These are phyloP conservation scores for Heloderma charlesbogerti DNA, from an alignment of 2,113 vertebrate species.

Conservation along the genomic window DNA sequence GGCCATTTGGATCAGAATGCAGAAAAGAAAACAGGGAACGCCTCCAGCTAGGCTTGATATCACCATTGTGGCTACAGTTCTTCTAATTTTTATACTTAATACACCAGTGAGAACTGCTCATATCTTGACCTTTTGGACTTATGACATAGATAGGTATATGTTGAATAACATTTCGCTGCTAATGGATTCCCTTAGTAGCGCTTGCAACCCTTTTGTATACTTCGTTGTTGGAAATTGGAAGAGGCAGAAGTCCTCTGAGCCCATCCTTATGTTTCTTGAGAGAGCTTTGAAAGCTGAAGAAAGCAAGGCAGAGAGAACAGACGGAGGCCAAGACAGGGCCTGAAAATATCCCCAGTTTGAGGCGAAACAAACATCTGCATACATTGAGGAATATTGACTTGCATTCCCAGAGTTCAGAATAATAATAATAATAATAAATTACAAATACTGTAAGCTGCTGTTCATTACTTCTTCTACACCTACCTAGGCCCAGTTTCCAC, in stretches of 20 bases:
- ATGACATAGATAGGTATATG: neutral
- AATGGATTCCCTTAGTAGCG: neutral
- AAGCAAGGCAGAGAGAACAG: neutral
- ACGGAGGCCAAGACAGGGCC: neutral
- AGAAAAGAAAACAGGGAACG: neutral
- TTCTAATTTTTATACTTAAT: constrained; percentile 14
- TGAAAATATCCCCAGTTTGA: neutral
- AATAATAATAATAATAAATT: neutral
- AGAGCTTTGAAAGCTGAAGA: neutral
- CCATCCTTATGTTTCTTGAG: neutral
- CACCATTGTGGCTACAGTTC: rapidly evolving
- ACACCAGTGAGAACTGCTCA: constrained; percentile 3
- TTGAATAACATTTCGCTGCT: constrained; percentile 1
- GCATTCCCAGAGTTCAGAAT: neutral
- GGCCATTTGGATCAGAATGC: constrained; percentile 25
- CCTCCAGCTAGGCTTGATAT: neutral
- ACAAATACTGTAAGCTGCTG: neutral
- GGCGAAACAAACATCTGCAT: neutral
- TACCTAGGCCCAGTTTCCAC: neutral
- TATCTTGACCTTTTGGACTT: rapidly evolving
- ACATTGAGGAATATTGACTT: neutral
- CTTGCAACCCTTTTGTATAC: neutral
- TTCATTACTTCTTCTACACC: neutral
- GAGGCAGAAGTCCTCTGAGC: neutral
- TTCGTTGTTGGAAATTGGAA: neutral